Percentiles rank a stretch among this genome's conserved stretches.
phyloP scores from a whole-genome alignment of 2,797 vertebrate species.

The Syngnathus rostellatus region DNA sequence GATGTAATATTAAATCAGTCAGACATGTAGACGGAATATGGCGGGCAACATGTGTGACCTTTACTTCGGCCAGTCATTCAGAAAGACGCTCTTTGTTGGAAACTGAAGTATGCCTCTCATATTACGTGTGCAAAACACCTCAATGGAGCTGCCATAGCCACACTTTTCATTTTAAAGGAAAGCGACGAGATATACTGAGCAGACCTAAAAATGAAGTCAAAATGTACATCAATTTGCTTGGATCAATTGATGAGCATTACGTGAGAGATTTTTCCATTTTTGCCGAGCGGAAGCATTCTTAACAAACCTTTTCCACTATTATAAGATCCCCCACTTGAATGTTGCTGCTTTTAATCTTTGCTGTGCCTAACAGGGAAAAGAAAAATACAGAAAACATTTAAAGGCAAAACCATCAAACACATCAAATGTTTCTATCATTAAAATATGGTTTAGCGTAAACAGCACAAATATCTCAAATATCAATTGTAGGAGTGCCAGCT shows the following conservation, averaged over 20 bases:
- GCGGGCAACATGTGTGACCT: slow-evolving; percentile 46
- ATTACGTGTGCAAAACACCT: slow-evolving; percentile 48
- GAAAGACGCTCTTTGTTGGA: slow-evolving; percentile 27
- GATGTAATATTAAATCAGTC: slow-evolving; percentile 22
- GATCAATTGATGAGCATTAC: neutral
- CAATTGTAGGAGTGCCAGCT: neutral
- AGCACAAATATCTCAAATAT: neutral
- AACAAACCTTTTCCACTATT: slow-evolving; percentile 94
- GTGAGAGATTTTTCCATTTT: neutral
- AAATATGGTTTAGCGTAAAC: neutral
- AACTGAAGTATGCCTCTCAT: slow-evolving; percentile 49
- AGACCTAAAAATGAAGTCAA: neutral
- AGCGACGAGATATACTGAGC: neutral
- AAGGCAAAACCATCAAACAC: too few relatives aligned
- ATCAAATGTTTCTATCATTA: neutral
- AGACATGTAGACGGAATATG: slow-evolving; percentile 36
- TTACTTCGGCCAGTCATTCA: slow-evolving; percentile 51
- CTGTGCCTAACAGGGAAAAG: slow-evolving; percentile 71
- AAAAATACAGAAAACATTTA: neutral
- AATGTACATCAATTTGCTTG: neutral
- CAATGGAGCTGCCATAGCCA: neutral
- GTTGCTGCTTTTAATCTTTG: slow-evolving; percentile 94
- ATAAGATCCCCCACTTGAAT: slow-evolving; percentile 99
- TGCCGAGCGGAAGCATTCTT: slow-evolving; percentile 13
- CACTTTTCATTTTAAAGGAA: slow-evolving; percentile 9